phyloP scores from a whole-genome alignment of 2,888 invertebrate genomes.

The Drosophila leonis region DNA sequence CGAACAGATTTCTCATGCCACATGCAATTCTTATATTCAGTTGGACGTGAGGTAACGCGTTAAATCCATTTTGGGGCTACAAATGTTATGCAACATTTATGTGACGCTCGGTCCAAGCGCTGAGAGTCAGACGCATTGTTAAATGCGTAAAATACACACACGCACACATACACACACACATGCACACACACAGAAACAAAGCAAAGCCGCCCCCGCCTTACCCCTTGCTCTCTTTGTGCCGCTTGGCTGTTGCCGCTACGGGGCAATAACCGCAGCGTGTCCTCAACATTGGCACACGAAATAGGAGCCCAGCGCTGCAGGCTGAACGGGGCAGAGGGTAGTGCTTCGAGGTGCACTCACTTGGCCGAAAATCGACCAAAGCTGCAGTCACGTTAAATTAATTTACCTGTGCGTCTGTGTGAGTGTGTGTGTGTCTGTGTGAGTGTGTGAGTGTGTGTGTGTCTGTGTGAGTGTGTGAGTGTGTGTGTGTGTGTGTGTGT shows the following conservation, averaged over 20 bases:
- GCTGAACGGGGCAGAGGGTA: neutral
- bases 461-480: no score
- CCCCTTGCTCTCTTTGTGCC: neutral
- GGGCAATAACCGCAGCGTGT: slow-evolving; percentile 76
- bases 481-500: slow-evolving; percentile 40
- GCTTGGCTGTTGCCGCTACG: slow-evolving; percentile 48
- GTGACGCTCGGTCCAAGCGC: slow-evolving; percentile 16
- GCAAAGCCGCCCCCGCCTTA: neutral
- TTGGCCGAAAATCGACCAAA: slow-evolving; percentile 75
- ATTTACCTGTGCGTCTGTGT: slow-evolving; percentile 62
- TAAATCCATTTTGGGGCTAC: slow-evolving; percentile 26
- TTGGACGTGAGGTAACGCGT: slow-evolving; percentile 27
- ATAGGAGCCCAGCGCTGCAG: slow-evolving; percentile 11
- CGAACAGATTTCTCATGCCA: slow-evolving; percentile 15
- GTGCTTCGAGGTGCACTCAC: slow-evolving; percentile 40
- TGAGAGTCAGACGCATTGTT: slow-evolving; percentile 40
- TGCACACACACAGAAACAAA: slow-evolving; percentile 20
- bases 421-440: no score
- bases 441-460: neutral
- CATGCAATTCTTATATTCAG: slow-evolving; percentile 22
- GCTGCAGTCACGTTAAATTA: slow-evolving; percentile 81
- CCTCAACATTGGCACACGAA: slow-evolving; percentile 64
- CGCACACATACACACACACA: neutral
- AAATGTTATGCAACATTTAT: slow-evolving; percentile 66
- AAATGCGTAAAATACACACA: slow-evolving; percentile 76